These are phyloP conservation scores for Biston betularia DNA, from an alignment of 2,888 invertebrate genomes.

Conservation along the genomic window DNA sequence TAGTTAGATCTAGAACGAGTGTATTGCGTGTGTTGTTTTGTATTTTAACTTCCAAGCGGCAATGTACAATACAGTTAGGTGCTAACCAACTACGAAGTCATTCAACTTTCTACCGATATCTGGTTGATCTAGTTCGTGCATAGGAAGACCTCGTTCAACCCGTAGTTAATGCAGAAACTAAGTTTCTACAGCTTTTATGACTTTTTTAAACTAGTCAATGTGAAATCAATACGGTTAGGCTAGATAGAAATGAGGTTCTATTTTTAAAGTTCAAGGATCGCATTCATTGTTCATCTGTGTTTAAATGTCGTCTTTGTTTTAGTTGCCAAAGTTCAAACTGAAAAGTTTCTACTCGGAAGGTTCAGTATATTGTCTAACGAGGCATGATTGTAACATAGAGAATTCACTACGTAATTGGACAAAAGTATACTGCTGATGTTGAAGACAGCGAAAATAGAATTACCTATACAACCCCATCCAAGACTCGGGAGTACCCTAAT, in stretches of 20 bases:
- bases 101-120: constrained; percentile 68
- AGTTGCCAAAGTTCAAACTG: constrained; percentile 9
- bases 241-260: constrained; percentile 3
- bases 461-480: constrained; percentile 43
- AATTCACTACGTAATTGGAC: constrained; percentile 39
- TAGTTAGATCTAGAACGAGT: constrained; percentile 44
- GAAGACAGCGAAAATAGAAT: constrained; percentile 48
- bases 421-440: constrained; percentile 33
- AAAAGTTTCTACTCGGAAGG: constrained; percentile 14
- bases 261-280: constrained; percentile 56
- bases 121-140: constrained; percentile 45
- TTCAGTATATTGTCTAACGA: constrained; percentile 21
- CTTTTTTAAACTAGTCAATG: constrained; percentile 20
- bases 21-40: constrained; percentile 53
- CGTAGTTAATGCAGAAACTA: constrained; percentile 28
- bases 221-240: constrained; percentile 37
- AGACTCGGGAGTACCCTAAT: constrained; percentile 47
- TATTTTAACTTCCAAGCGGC: constrained; percentile 51
- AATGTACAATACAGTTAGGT: constrained; percentile 51
- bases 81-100: constrained; percentile 62
- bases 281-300: constrained; percentile 29
- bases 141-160: constrained; percentile 34
- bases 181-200: constrained; percentile 19
- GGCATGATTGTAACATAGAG: constrained; percentile 23
- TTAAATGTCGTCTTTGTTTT: constrained; percentile 34